Percentiles rank a stretch among this genome's conserved stretches.
Conservation (phyloP, 2,113 vertebrate genomes). For the Lasiurus borealis region DNA sequence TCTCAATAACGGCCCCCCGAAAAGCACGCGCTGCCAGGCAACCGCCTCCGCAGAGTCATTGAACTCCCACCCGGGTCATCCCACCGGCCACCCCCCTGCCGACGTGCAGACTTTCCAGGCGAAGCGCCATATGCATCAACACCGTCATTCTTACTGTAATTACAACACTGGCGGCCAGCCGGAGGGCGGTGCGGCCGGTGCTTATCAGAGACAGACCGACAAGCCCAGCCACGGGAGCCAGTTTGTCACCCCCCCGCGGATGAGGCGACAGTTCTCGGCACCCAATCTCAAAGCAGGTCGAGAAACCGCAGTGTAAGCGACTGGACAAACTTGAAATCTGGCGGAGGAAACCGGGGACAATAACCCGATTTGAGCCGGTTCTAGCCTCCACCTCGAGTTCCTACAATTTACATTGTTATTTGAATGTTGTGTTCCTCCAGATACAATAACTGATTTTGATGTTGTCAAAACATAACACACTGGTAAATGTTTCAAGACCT, state of each 20-base stretch:
- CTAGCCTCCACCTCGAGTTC: constrained; percentile 57
- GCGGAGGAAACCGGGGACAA: constrained; percentile 54
- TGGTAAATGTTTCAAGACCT: constrained; percentile 61
- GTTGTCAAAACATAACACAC: constrained; percentile 61
- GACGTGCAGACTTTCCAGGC: constrained; percentile 88
- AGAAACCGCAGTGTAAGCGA: constrained; percentile 94
- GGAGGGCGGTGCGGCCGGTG: constrained; percentile 64
- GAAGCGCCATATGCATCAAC: constrained; percentile 88
- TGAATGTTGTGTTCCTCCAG: constrained; percentile 24
- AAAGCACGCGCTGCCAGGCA: constrained; percentile 75
- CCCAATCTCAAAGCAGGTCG: constrained; percentile 96
- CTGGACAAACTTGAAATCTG: constrained; percentile 74
- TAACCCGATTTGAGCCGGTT: constrained; percentile 62
- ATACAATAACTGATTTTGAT: constrained; percentile 61
- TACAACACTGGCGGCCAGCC: constrained; percentile 78
- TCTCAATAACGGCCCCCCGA: constrained; percentile 91
- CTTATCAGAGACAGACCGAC: constrained; percentile 86
- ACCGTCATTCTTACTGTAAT: constrained; percentile 86
- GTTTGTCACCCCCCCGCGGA: constrained; percentile 93
- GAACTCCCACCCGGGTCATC: constrained; percentile 84
- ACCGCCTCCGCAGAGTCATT: constrained; percentile 88
- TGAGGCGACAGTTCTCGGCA: constrained; percentile 96
- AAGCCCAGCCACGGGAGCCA: constrained; percentile 86
- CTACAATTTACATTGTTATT: constrained; percentile 47
- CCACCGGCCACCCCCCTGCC: constrained; percentile 83